These are phyloP conservation scores for Andrena chrysosceles DNA, from an alignment of 2,888 invertebrate genomes.

Conservation along the genomic window DNA sequence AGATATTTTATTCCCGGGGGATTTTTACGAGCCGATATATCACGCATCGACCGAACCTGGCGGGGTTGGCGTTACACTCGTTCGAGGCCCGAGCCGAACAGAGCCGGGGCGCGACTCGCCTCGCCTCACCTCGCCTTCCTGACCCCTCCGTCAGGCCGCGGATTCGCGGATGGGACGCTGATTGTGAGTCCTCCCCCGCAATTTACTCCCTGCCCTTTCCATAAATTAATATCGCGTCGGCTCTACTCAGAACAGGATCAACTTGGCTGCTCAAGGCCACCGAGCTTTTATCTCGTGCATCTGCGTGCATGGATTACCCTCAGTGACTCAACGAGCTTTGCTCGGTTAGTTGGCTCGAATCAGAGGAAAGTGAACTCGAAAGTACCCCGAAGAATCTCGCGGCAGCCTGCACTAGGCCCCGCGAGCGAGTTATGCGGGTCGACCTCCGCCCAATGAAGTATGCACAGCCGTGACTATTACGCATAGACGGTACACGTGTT, in stretches of 20 bases:
- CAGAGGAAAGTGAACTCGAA: neutral
- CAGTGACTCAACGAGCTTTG: no score
- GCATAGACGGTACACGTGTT: conserved; percentile 57
- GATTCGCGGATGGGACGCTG: conserved; percentile 17
- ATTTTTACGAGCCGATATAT: conserved; percentile 85
- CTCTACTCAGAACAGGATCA: neutral
- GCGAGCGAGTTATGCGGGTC: neutral
- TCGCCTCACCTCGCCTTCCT: conserved; percentile 49
- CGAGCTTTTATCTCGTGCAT: no score
- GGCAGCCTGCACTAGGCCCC: neutral
- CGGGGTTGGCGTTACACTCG: conserved; percentile 64
- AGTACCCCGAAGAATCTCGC: neutral
- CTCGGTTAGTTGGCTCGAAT: neutral
- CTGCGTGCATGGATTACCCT: no score
- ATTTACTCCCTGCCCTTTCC: neutral
- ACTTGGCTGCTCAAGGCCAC: no score
- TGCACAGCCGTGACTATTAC: conserved; percentile 45
- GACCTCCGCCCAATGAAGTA: neutral
- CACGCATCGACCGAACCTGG: conserved; percentile 81
- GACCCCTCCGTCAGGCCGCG: conserved; percentile 13
- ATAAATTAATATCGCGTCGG: conserved; percentile 10
- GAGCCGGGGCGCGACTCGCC: conserved; percentile 50
- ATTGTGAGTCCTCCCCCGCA: conserved; percentile 28
- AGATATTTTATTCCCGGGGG: conserved; percentile 84
- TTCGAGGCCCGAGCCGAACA: conserved; percentile 58